phyloP scores from a whole-genome alignment of 2,888 invertebrate species.

The Spisula subtruncata region DNA sequence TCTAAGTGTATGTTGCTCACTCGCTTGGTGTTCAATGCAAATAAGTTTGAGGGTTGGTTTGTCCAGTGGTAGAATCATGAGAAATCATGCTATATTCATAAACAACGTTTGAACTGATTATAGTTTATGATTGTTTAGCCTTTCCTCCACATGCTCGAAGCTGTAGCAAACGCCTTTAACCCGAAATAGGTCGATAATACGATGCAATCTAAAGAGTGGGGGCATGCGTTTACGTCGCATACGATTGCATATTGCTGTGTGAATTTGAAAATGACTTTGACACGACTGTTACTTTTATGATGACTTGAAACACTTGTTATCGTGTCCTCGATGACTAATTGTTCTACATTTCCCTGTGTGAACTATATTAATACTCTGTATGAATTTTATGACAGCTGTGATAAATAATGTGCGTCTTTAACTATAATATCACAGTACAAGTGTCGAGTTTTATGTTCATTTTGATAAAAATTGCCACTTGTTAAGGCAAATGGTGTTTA shows the following conservation, averaged over 20 bases:
- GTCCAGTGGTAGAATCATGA: no score
- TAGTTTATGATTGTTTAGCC: no score
- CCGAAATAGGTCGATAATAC: no score
- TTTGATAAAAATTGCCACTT: slow-evolving; percentile 55
- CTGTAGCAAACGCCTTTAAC: no score
- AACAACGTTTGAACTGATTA: no score
- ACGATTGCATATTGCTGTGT: background rate
- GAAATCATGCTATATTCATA: no score
- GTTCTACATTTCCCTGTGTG: background rate
- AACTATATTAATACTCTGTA: slow-evolving; percentile 30
- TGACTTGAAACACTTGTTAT: background rate
- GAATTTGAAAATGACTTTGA: background rate
- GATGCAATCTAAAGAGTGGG: no score
- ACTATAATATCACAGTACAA: slow-evolving; percentile 8
- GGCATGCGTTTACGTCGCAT: no score
- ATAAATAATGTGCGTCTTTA: slow-evolving; percentile 28
- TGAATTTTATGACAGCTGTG: slow-evolving; percentile 22
- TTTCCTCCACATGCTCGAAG: no score
- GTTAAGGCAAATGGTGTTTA: slow-evolving; percentile 37
- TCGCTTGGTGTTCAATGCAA: no score
- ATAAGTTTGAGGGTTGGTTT: no score
- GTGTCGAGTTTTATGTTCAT: slow-evolving; percentile 49
- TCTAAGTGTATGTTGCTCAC: no score
- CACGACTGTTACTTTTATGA: background rate
- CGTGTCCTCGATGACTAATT: background rate